Conservation (phyloP, 2,113 vertebrate genomes). For the Thalassarche chlororhynchos region DNA sequence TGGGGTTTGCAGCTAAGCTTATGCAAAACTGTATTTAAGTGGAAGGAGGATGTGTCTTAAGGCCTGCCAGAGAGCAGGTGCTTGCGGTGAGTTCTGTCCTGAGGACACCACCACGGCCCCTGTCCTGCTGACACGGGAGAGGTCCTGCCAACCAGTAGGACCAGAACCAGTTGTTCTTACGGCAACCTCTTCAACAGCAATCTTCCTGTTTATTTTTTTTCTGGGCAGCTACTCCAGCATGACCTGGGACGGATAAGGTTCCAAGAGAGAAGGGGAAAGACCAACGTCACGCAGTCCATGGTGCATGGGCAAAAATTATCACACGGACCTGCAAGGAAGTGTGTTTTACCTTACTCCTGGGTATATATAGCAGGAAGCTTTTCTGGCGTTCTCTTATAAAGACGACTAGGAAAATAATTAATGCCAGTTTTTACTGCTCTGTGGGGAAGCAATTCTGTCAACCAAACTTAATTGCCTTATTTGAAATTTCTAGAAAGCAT, state of each 20-base stretch:
- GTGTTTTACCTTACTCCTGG: accelerated
- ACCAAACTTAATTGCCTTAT: neutral
- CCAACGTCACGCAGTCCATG: neutral
- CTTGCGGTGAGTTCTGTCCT: neutral
- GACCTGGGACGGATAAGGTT: neutral
- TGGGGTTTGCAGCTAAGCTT: neutral
- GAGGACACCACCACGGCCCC: accelerated
- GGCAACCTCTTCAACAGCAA: neutral
- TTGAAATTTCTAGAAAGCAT: neutral
- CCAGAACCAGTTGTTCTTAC: accelerated
- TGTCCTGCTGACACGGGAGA: accelerated
- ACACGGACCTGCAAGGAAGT: accelerated
- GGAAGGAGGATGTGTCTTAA: neutral
- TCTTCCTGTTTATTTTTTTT: accelerated
- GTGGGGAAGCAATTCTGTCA: neutral
- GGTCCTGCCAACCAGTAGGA: neutral
- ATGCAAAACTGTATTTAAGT: accelerated
- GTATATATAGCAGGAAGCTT: accelerated
- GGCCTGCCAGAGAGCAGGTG: neutral
- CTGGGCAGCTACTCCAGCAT: neutral
- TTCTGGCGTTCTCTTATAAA: neutral
- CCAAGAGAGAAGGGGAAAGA: neutral
- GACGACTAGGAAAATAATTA: neutral
- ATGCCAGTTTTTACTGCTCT: neutral
- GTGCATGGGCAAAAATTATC: accelerated